Conservation (phyloP, 2,113 vertebrate genomes). For the Cricetomys ansorgei region DNA sequence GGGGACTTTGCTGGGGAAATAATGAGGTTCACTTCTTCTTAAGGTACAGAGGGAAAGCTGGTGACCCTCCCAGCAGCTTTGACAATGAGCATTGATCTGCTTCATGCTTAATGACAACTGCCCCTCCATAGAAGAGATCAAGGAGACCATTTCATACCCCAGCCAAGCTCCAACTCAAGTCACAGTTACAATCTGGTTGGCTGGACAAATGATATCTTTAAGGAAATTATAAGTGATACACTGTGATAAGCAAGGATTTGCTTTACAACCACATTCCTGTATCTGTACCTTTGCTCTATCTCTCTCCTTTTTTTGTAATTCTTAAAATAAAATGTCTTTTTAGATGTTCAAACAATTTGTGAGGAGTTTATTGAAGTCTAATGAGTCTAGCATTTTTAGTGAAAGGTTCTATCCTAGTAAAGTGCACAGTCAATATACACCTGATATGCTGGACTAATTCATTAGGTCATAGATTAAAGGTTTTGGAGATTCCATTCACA, state of each 20-base stretch:
- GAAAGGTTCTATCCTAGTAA: slow-evolving; percentile 78
- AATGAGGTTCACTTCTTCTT: neutral
- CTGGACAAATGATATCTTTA: slow-evolving; percentile 27
- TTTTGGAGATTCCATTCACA: slow-evolving; percentile 79
- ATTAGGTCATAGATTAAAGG: slow-evolving; percentile 78
- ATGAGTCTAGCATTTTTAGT: slow-evolving; percentile 47
- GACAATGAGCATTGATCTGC: neutral
- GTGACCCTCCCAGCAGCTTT: neutral
- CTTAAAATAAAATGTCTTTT: slow-evolving; percentile 37
- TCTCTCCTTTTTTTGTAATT: neutral
- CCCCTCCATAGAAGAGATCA: neutral
- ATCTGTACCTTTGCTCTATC: neutral
- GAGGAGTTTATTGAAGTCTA: neutral
- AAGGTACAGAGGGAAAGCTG: neutral
- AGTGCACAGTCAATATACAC: slow-evolving; percentile 73
- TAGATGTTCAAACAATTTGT: slow-evolving; percentile 68
- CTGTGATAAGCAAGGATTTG: slow-evolving; percentile 4
- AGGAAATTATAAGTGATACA: slow-evolving; percentile 59
- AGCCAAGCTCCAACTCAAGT: neutral
- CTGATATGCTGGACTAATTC: slow-evolving; percentile 73
- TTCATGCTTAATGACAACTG: neutral
- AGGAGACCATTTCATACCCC: neutral
- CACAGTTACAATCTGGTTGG: neutral
- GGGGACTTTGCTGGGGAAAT: neutral
- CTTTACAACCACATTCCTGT: slow-evolving; percentile 10